Evolutionary conservation across 1,140 invertebrate genomes (phyloP), one percentile per base, ranked within the genome.

Genomic region (Conus ventricosus): DNA sequence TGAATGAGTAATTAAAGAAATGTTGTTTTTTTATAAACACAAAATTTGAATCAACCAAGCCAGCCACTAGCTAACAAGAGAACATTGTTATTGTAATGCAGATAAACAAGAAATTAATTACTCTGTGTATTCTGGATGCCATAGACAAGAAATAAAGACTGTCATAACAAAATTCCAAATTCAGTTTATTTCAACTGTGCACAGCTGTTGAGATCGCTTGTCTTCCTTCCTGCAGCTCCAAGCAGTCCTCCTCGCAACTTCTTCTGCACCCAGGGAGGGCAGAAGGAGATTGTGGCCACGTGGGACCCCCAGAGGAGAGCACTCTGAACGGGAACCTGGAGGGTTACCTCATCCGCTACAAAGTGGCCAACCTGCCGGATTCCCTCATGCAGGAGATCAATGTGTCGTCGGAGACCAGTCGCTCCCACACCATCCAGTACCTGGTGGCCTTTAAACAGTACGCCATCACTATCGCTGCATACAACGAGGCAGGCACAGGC

Each of bases 401-500:
- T 60, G 97, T 99, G 39, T 98, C 97, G 0, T 98, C 98, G 51
- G 87, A 85, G 71, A 88, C 82, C 60, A 51, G 67, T 91, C 90
- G 71, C 81, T 63, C 51, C 89, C 17, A 91, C 75, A 90, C 91
- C 82, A 71, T 95, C 0, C 89, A 71, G 5, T 91, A 91, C 25
- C 90, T 95, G 25, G 92, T 93, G 13, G 91, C 92, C 55, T 93
- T 92, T 90, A 92, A 99, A 95, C 98, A 99, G 94, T 99, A 99
- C 93, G 97, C 98, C 67, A 97, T 99, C 0, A 98, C 99, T 96
- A 98, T 99, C 87, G 98, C 99, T 1, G 98, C 99, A 0, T 99
- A 97, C 92, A 99, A 99, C 95, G 97, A 98, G 91, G 98, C 99
- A 96, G 99, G 99, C 5, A 97, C 98, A 11, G 99, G 99, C 0